Percentiles rank a stretch among this genome's conserved stretches.
These are phyloP conservation scores for Butorides virescens DNA, from an alignment of 2,113 vertebrate species.

Conservation along the genomic window DNA sequence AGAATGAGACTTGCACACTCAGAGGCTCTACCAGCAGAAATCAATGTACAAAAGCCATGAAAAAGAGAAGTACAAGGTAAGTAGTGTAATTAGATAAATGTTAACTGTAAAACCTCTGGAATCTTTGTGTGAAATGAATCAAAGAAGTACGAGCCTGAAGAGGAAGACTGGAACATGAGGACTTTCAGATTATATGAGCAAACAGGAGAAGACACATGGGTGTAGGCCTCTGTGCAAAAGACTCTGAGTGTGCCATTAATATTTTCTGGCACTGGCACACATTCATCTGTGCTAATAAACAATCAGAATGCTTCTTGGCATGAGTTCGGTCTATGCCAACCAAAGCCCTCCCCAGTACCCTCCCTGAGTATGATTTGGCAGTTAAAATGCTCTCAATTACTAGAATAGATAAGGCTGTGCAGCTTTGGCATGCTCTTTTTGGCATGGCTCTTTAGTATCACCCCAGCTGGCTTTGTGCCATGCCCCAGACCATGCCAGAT, in stretches of 20 bases:
- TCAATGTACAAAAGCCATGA: not conserved
- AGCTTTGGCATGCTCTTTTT: not conserved
- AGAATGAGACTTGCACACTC: not conserved
- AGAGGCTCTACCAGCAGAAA: not conserved
- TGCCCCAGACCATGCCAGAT: not conserved
- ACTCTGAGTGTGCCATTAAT: not conserved
- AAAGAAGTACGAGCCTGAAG: not conserved
- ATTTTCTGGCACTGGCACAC: not conserved
- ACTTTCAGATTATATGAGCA: not conserved
- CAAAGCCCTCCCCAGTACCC: not conserved
- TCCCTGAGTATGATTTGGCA: not conserved
- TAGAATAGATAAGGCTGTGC: not conserved
- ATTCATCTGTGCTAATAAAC: not conserved
- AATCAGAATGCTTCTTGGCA: not conserved
- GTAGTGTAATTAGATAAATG: not conserved
- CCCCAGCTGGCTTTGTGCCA: not conserved
- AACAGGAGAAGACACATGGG: fast-evolving
- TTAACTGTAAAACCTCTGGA: not conserved
- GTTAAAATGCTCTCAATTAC: not conserved
- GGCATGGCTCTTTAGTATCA: not conserved
- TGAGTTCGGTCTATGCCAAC: not conserved
- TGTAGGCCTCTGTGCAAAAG: not conserved
- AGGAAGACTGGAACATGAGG: not conserved
- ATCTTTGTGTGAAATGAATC: not conserved
- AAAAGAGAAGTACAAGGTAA: not conserved